phyloP scores from a whole-genome alignment of 2,113 vertebrate species.

The Rafetus swinhoei region DNA sequence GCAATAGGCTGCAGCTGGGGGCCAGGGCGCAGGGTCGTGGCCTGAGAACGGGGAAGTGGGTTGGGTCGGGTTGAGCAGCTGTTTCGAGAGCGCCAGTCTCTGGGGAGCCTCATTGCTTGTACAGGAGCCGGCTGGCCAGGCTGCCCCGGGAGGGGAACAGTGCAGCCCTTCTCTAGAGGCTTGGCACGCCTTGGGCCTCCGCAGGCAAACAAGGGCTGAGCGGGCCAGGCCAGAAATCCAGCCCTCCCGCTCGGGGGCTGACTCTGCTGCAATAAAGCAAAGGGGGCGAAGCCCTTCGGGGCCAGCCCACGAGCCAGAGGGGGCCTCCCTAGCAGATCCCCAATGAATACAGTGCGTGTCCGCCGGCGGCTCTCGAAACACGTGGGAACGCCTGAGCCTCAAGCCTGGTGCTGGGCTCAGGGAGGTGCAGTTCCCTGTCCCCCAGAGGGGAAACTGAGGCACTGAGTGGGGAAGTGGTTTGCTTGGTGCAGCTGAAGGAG shows the following conservation, averaged over 20 bases:
- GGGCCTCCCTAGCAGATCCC: no score
- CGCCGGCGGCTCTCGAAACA: no score
- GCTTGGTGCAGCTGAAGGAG: neutral
- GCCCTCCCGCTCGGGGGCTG: neutral
- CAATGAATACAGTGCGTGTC: no score
- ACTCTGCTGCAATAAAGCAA: neutral
- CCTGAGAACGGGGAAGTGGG: neutral
- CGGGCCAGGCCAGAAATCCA: neutral
- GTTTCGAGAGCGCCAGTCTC: neutral
- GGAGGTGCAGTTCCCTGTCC: neutral
- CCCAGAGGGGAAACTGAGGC: neutral
- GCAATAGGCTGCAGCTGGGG: neutral
- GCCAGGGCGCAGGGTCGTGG: neutral
- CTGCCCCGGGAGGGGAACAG: neutral
- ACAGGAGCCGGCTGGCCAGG: neutral
- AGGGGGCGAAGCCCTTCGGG: neutral
- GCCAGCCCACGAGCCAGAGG: neutral
- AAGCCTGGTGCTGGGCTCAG: neutral
- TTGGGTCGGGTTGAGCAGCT: neutral
- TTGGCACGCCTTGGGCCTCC: neutral
- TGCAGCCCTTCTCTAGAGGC: neutral
- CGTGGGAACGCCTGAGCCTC: neutral
- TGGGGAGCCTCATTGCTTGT: neutral
- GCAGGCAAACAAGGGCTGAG: neutral
- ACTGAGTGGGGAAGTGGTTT: neutral